Evolutionary conservation across 2,113 vertebrate species (phyloP).

Genomic region (Salvelinus sp.): DNA sequence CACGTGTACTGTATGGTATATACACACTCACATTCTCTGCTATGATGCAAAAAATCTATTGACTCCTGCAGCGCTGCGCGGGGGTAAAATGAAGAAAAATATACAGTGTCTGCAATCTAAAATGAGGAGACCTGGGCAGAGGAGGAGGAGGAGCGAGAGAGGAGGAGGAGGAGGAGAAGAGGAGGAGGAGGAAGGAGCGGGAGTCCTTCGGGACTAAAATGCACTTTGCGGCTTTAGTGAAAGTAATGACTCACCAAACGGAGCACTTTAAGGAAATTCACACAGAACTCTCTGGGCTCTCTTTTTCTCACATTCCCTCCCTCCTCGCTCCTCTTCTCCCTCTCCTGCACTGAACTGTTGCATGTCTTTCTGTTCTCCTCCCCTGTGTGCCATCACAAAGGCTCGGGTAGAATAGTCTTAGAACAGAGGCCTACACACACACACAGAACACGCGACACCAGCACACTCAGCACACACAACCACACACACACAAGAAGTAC

Average conservation of each 20-base stretch:
- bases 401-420: slow-evolving; percentile 40
- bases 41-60: slow-evolving; percentile 8
- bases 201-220: slow-evolving; percentile 66
- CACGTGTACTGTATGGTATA: not conserved
- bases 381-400: slow-evolving; percentile 56
- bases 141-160: slow-evolving; percentile 29
- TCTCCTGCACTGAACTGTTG: slow-evolving; percentile 44
- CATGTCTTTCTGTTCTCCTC: slow-evolving; percentile 56
- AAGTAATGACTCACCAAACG: slow-evolving; percentile 78
- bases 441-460: not conserved
- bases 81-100: slow-evolving; percentile 36
- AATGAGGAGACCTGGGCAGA: slow-evolving; percentile 36
- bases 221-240: slow-evolving; percentile 75
- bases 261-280: slow-evolving; percentile 76
- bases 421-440: slow-evolving; percentile 3
- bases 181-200: slow-evolving; percentile 14
- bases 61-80: not conserved
- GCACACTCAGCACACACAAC: not conserved
- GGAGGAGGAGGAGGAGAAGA: slow-evolving; percentile 28
- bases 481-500: slow-evolving; percentile 3
- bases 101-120: slow-evolving; percentile 46
- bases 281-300: slow-evolving; percentile 70
- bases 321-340: slow-evolving; percentile 47
- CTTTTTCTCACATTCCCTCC: not conserved
- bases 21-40: not conserved